Base-by-base conservation (phyloP, 92 coral and sea anemone species). In the Porites divaricata region DNA sequence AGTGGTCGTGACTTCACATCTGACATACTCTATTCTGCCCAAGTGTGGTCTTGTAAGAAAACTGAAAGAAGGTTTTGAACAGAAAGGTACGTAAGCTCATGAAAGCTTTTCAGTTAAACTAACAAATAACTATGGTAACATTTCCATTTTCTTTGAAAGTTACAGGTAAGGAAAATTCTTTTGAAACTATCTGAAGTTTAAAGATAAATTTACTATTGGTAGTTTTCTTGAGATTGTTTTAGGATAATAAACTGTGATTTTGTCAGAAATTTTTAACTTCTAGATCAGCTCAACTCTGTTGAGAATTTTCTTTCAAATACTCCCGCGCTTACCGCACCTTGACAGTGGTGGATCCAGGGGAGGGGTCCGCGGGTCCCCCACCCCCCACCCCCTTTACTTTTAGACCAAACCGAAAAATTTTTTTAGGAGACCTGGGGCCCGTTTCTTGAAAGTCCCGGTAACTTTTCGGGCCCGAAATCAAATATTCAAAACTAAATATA, bases 1-100 rank as follows among this genome's bases (percentile, higher is more conserved):
- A 1, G 82, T 68, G 8, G 9, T 67, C 57, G 69, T 48, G 57
- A 76, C 88, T 21, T 67, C 82, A 8, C 78, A 19, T 20, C 6
- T 63, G 16, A 56, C 81, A 1, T 84, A 84, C 19, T 64, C 81
- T 51, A 25, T 59, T 7, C 19, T 84, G 35, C 88, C 88, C n/a
- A 14, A 74, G 6, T 75, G 57, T 35, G 80, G 87, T 48, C 7
- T 83, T 6, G 22, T 41, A 2, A 80, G 80, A 12, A 48, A 53
- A 16, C 1, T 84, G 14, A 84, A 84, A 76, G 82, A 52, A 10
- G 49, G 76, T 6, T 15, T 84, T 51, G 81, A 76, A 75, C n/a
- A 66, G 57, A 75, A 53, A 75, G 88, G 88, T 84, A 63, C 49
- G 78, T 17, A 22, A 2, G 52, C 7, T 52, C 1, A 2, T 51